These are phyloP conservation scores for Zoanthus solanderi DNA, from an alignment of 92 coral and sea anemone species.

Conservation along the genomic window DNA sequence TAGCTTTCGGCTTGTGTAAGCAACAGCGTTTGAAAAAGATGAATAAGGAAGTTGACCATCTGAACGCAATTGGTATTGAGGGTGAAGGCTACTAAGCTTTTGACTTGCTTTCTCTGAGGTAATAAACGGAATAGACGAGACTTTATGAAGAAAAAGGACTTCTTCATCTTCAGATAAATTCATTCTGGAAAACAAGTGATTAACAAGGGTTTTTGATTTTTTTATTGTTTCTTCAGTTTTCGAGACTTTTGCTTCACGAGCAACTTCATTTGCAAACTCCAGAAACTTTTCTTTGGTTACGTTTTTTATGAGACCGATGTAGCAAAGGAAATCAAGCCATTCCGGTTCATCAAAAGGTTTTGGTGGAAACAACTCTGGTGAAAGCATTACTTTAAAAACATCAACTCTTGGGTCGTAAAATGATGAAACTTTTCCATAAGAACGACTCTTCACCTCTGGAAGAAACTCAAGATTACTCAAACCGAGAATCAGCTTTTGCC, in stretches of 20 bases:
- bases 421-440: conserved; percentile 45
- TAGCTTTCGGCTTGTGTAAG: neutral
- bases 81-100: conserved; percentile 30
- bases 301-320: conserved; percentile 55
- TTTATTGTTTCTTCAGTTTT: neutral
- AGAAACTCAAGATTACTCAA: conserved; percentile 50
- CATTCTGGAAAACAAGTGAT: conserved; percentile 44
- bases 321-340: conserved; percentile 64
- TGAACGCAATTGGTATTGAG: conserved; percentile 34
- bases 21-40: conserved; percentile 63
- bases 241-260: conserved; percentile 47
- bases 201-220: conserved; percentile 49
- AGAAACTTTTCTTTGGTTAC: conserved; percentile 46
- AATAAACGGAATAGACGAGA: conserved; percentile 57
- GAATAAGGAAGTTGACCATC: conserved; percentile 41
- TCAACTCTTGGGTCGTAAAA: conserved; percentile 60
- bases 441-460: conserved; percentile 22
- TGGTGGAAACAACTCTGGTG: conserved; percentile 61
- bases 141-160: conserved; percentile 37
- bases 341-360: conserved; percentile 37
- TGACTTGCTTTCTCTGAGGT: conserved; percentile 6
- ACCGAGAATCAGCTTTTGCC: neutral
- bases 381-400: conserved; percentile 69
- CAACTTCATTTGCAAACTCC: conserved; percentile 62
- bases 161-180: conserved; percentile 24